Percentiles rank a stretch among this genome's conserved stretches.
phyloP scores from a whole-genome alignment of 2,888 invertebrate genomes.

The Watsonalla cultraria region DNA sequence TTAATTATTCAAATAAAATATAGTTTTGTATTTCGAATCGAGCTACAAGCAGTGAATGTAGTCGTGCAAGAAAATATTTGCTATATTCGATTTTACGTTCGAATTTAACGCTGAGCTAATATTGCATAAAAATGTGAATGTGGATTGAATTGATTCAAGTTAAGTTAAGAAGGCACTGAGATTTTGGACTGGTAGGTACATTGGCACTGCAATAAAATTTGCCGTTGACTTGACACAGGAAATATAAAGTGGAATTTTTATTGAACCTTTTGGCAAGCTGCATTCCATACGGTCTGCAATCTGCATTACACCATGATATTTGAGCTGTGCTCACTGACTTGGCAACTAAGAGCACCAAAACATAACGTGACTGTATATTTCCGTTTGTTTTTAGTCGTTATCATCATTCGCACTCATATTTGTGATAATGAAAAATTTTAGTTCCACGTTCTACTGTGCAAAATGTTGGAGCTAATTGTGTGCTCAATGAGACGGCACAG shows the following conservation, averaged over 20 bases:
- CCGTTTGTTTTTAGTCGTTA: conserved; percentile 11
- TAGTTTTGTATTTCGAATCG: conserved; percentile 14
- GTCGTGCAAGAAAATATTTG: conserved; percentile 11
- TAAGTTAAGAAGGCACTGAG: conserved; percentile 41
- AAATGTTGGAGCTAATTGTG: not conserved
- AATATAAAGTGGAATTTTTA: conserved; percentile 71
- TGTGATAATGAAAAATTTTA: conserved; percentile 6
- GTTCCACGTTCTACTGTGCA: not conserved
- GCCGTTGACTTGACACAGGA: conserved; percentile 66
- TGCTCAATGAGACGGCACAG: conserved; percentile 7
- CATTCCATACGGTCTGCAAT: conserved; percentile 50
- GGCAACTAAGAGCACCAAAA: conserved; percentile 4
- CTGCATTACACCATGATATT: conserved; percentile 37
- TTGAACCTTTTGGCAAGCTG: conserved; percentile 65
- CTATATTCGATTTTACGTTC: conserved; percentile 15
- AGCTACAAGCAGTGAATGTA: conserved; percentile 14
- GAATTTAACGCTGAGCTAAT: conserved; percentile 22
- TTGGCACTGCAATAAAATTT: conserved; percentile 68
- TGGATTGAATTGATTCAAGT: conserved; percentile 48
- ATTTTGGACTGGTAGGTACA: conserved; percentile 50
- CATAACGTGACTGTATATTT: conserved; percentile 9
- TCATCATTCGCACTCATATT: conserved; percentile 9
- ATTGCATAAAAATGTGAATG: conserved; percentile 29
- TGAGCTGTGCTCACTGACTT: conserved; percentile 28
- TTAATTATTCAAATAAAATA: conserved; percentile 15